These are phyloP conservation scores for Rhea americana DNA, from an alignment of 2,113 vertebrate genomes.

Conservation along the genomic window DNA sequence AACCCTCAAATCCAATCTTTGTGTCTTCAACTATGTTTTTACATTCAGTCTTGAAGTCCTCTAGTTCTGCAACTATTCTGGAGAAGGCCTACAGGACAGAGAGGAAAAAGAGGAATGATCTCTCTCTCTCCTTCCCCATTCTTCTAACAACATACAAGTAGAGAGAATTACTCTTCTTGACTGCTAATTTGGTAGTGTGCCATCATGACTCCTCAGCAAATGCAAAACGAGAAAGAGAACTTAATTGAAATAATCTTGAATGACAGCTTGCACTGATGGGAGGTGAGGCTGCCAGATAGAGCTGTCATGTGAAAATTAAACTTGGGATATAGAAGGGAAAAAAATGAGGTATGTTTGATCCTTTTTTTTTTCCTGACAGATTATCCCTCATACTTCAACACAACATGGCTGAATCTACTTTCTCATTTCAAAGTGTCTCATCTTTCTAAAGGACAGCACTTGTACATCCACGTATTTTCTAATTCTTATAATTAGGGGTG, in stretches of 20 bases:
- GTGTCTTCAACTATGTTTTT: neutral
- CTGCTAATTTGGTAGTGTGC: neutral
- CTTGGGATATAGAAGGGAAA: neutral
- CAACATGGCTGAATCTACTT: neutral
- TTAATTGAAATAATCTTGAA: slow-evolving; percentile 43
- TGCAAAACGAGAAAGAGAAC: slow-evolving; percentile 28
- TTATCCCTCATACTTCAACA: neutral
- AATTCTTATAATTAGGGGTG: neutral
- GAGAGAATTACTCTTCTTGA: slow-evolving; percentile 7
- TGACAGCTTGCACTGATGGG: slow-evolving; percentile 25
- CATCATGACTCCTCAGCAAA: slow-evolving; percentile 1
- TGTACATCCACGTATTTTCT: neutral
- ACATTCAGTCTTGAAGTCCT: neutral
- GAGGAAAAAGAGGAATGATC: neutral
- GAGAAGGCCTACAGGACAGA: neutral
- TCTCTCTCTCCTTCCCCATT: neutral
- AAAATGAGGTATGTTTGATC: neutral
- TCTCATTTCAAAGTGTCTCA: neutral
- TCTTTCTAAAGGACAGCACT: neutral
- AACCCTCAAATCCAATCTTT: neutral
- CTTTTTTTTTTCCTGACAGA: neutral
- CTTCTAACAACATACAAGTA: neutral
- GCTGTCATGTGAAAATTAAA: neutral
- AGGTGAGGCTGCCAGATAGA: slow-evolving; percentile 31
- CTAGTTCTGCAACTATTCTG: neutral